Percentiles rank a stretch among this genome's conserved stretches.
Conservation (phyloP, 2,797 vertebrate species). For the Tarsius wallacei region DNA sequence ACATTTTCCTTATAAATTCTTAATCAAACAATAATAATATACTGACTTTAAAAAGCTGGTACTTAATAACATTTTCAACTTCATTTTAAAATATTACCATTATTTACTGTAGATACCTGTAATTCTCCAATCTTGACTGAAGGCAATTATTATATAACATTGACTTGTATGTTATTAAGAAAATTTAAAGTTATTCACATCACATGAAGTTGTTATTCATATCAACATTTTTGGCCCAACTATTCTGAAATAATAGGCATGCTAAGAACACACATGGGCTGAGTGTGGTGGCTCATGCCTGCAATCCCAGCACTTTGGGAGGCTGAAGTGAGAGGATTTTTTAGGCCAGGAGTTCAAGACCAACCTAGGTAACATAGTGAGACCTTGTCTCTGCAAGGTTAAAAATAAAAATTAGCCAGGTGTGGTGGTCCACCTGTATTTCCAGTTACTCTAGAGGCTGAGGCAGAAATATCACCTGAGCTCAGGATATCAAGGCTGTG, state of each 20-base stretch:
- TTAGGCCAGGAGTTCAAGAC: no score
- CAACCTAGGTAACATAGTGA: no score
- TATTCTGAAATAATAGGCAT: background rate
- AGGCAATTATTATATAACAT: slow-evolving; percentile 2
- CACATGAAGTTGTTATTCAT: background rate
- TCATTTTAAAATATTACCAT: background rate
- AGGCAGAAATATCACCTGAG: no score
- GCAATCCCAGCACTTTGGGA: no score
- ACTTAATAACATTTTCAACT: background rate
- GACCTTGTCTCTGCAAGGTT: no score
- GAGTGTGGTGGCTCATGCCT: no score
- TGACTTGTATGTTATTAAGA: background rate
- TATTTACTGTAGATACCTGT: background rate
- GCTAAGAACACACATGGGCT: background rate
- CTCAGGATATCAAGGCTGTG: no score
- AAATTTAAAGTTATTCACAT: background rate
- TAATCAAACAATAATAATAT: background rate
- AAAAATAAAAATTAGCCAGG: no score
- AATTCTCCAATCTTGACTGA: background rate
- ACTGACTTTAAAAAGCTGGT: background rate
- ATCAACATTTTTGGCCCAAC: background rate
- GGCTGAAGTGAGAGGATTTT: no score
- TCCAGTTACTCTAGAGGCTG: no score
- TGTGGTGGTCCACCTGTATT: no score
- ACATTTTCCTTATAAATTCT: background rate